These are phyloP conservation scores for Carettochelys insculpta DNA, from an alignment of 2,113 vertebrate species.

Conservation along the genomic window DNA sequence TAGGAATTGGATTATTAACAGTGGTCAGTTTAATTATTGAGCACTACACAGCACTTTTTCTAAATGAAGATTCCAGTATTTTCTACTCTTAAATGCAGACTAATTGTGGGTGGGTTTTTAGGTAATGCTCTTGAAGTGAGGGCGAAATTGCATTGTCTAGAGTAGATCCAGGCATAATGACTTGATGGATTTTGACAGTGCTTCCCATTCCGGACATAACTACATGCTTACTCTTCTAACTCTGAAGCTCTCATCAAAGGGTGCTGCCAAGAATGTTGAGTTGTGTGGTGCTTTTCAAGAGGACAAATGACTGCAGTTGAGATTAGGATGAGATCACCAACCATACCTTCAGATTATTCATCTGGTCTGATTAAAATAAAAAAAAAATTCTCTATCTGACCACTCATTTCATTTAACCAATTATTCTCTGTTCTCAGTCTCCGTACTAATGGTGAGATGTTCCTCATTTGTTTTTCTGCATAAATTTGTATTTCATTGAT, in stretches of 20 bases:
- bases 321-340: background rate
- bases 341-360: background rate
- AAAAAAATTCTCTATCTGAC: background rate
- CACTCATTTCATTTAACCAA: rapidly evolving
- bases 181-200: rapidly evolving
- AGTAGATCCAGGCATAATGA: rapidly evolving
- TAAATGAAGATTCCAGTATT: background rate
- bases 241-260: background rate
- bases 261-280: background rate
- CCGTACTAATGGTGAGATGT: background rate
- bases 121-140: background rate
- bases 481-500: background rate
- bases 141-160: background rate
- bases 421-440: background rate
- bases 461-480: background rate
- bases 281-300: background rate
- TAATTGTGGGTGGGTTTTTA: background rate
- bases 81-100: background rate
- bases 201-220: background rate
- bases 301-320: background rate
- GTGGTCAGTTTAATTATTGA: background rate
- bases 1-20: background rate
- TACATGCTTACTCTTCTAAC: background rate
- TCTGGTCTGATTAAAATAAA: background rate
- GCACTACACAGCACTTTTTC: background rate